phyloP scores from a whole-genome alignment of 30 jellyfish, hydroid and myxozoan genomes.

The Rhopilema esculentum region DNA sequence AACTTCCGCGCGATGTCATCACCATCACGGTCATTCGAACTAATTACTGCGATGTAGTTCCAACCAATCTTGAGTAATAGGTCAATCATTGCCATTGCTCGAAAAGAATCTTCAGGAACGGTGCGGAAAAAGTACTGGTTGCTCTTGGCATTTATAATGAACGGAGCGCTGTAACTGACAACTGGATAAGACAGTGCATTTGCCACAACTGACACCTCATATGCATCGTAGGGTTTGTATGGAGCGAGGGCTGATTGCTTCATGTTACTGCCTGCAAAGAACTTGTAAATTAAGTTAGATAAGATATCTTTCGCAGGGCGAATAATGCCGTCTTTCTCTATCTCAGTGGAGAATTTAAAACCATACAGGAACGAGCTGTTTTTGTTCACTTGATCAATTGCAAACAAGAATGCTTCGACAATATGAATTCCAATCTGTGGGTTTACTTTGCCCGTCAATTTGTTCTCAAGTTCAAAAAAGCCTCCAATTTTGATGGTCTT shows the following conservation, averaged over 20 bases:
- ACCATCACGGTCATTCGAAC: conserved; percentile 91
- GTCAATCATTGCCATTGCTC: conserved; percentile 80
- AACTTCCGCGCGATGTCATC: conserved; percentile 75
- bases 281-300: conserved; percentile 1
- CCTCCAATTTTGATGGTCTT: conserved; percentile 69
- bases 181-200: conserved; percentile 59
- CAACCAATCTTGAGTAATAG: conserved; percentile 63
- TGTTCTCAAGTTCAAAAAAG: conserved; percentile 30
- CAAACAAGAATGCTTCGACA: conserved; percentile 74
- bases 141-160: conserved; percentile 16
- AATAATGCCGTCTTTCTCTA: background rate
- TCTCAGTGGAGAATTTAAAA: conserved; percentile 21
- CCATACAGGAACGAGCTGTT: conserved; percentile 77
- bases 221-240: conserved; percentile 58
- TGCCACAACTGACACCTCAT: conserved; percentile 47
- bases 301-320: conserved; percentile 4
- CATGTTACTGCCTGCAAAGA: conserved; percentile 14
- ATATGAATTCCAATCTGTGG: conserved; percentile 80
- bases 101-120: conserved; percentile 80
- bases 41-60: conserved; percentile 83
- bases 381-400: conserved; percentile 69
- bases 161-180: conserved; percentile 83
- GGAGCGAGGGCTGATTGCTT: conserved; percentile 76
- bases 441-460: conserved; percentile 3
- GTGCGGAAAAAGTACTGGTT: conserved; percentile 69